These are phyloP conservation scores for Melanerpes formicivorus DNA, from an alignment of 2,113 vertebrate genomes.

Conservation along the genomic window DNA sequence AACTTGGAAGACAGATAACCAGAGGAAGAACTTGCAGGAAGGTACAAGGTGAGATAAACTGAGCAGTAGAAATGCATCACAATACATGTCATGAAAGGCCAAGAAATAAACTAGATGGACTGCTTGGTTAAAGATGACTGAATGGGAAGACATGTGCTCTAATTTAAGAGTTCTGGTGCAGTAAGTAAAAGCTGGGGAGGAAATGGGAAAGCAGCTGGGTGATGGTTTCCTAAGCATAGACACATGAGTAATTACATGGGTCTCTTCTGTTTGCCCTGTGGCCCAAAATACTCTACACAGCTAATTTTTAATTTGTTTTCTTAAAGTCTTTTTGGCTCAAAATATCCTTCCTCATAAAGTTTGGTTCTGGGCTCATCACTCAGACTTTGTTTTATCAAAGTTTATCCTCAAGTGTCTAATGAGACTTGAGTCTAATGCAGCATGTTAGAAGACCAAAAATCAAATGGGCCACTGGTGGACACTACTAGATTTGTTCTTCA, in stretches of 20 bases:
- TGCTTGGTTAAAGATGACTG: background rate
- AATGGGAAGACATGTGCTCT: background rate
- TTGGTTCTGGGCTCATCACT: background rate
- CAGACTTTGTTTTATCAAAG: background rate
- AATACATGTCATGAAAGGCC: background rate
- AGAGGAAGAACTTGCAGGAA: background rate
- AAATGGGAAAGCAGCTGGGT: background rate
- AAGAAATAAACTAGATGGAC: background rate
- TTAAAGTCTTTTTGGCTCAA: background rate
- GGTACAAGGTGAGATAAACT: background rate
- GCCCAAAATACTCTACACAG: background rate
- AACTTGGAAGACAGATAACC: background rate
- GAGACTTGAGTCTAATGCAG: background rate
- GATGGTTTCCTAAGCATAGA: background rate
- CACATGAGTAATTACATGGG: fast-evolving
- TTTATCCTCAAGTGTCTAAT: fast-evolving
- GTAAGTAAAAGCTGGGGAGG: background rate
- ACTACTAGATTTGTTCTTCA: background rate
- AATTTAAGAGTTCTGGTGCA: background rate
- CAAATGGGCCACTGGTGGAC: too few species aligned
- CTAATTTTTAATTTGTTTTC: background rate
- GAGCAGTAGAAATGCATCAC: background rate
- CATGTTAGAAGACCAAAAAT: background rate
- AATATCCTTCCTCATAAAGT: background rate
- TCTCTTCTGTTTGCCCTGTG: background rate